Conservation (phyloP, 2,113 vertebrate species). For the Crypturellus undulatus region DNA sequence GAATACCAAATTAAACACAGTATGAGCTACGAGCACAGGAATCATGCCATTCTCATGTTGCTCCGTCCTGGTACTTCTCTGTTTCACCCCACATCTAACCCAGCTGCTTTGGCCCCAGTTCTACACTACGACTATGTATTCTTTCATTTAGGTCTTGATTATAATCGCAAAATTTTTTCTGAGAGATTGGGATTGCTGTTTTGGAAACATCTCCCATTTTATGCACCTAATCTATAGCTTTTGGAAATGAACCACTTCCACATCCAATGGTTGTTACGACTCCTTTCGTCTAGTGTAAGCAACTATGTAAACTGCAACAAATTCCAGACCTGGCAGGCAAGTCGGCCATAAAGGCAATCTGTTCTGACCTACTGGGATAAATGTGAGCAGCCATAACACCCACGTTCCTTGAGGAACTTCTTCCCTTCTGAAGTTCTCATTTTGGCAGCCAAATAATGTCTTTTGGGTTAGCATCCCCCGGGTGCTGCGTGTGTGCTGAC, state of each 20-base stretch:
- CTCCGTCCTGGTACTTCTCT: not conserved
- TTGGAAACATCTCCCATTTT: not conserved
- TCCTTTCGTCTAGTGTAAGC: not conserved
- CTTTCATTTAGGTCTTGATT: not conserved
- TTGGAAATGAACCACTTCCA: not conserved
- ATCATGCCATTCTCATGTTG: not conserved
- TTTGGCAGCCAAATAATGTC: not conserved
- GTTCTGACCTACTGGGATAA: not conserved
- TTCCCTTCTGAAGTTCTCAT: not conserved
- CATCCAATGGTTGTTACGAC: not conserved
- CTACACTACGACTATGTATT: not conserved
- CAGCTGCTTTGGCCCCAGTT: not conserved
- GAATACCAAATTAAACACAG: not conserved
- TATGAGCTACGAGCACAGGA: not conserved
- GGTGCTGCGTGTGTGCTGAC: not conserved
- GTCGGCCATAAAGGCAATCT: not conserved
- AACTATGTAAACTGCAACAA: not conserved
- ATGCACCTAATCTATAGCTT: not conserved
- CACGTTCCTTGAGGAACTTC: not conserved
- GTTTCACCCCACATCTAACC: not conserved
- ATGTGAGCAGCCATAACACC: not conserved
- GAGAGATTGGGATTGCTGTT: not conserved
- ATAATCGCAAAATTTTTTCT: not conserved
- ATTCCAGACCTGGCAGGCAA: not conserved
- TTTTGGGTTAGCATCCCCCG: not conserved